Base-by-base conservation (phyloP, 2,113 vertebrate genomes). In the Rhinopithecus roxellana region DNA sequence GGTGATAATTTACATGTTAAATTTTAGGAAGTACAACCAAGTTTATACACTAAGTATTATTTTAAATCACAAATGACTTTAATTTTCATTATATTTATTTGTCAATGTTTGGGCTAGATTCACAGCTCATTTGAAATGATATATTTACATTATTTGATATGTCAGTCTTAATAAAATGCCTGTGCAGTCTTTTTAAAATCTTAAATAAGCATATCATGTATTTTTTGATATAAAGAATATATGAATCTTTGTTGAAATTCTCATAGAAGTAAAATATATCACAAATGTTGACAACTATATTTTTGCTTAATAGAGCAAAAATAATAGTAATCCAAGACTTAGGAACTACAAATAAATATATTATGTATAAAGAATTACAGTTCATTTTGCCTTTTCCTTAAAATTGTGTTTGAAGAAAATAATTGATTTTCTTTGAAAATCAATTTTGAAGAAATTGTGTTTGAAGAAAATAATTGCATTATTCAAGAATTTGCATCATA, bases 401-500 rank as follows among this genome's bases (percentile, higher is more conserved):
- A 92, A 93, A 85, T 97, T 48, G 89, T 40, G 1, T 82, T 94
- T n/a, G 5, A 55, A 55, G 50, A n/a, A 80, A n/a, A 96, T 90
- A 61, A 59, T 90, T 94, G 85, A 50, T 50, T 50, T 50, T 50
- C 48, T 50, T 50, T 50, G 48, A 50, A 50, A 50, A 50, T 50
- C 48, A 50, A 50, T 50, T 50, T 50, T 50, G 48, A 50, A 50
- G 48, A 92, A 93, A 83, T 97, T 48, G 87, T 40, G 1, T 82
- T 94, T n/a, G 9, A 55, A 55, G 48, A n/a, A 50, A 18, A 95
- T 92, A 59, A 67, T 90, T 94, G 83, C 50, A 96, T 94, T 98
- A 72, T 94, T 95, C 38, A 86, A 83, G 13, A 96, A 38, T 92
- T 98, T 97, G 97, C 27, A 95, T 97, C 32, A 89, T 12, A 93